Percentiles rank a stretch among this genome's conserved stretches.
Conservation (phyloP, 2,113 vertebrate species). For the Myotis davidii region DNA sequence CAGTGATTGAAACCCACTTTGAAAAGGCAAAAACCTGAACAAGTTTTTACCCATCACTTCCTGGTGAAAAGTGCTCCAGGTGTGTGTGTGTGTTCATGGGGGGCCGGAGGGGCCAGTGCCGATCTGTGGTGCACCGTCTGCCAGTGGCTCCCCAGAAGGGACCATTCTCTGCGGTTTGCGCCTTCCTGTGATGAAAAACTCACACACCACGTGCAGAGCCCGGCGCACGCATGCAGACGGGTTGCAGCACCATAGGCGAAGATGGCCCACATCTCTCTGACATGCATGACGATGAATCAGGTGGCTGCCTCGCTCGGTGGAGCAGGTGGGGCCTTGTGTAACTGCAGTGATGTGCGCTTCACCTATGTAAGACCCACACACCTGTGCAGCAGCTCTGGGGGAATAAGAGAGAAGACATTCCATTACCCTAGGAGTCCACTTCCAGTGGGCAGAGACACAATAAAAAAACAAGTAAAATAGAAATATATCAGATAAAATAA, state of each 20-base stretch:
- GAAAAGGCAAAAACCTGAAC: slow-evolving; percentile 40
- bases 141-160: neutral
- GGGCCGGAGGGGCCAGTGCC: too few relatives aligned
- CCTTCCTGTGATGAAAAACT: neutral
- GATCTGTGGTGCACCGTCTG: neutral
- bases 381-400: neutral
- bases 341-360: neutral
- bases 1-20: slow-evolving; percentile 36
- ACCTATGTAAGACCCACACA: neutral
- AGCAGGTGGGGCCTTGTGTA: neutral
- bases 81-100: too few relatives aligned
- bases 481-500: neutral
- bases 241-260: neutral
- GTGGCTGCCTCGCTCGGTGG: neutral
- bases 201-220: neutral
- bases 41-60: neutral
- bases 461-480: too few relatives aligned
- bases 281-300: neutral
- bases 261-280: too few relatives aligned
- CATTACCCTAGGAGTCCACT: neutral
- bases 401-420: neutral
- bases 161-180: neutral
- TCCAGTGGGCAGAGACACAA: neutral
- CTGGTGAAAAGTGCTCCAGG: neutral
- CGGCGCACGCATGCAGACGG: neutral